Conservation (phyloP, 2,888 invertebrate genomes). For the Tridacna gigas region DNA sequence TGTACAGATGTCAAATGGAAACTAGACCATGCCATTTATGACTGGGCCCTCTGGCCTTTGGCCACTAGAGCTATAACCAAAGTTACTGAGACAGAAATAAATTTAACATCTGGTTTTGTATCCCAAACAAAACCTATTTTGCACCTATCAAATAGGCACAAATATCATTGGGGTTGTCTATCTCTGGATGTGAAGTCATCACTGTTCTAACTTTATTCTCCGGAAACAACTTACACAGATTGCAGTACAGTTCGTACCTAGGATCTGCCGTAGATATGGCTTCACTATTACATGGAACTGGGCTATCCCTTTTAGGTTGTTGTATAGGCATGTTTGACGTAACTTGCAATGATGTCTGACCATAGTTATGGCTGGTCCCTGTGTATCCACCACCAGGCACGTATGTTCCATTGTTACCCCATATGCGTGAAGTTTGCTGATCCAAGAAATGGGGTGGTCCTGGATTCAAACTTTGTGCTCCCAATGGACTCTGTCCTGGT, state of each 20-base stretch:
- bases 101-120: neutral
- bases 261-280: slow-evolving; percentile 86
- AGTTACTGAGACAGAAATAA: neutral
- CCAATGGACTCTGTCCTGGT: neutral
- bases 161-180: slow-evolving; percentile 92
- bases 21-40: neutral
- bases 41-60: neutral
- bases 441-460: slow-evolving; percentile 16
- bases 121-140: slow-evolving; percentile 3
- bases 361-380: neutral
- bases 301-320: slow-evolving; percentile 1
- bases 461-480: neutral
- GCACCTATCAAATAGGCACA: slow-evolving; percentile 70
- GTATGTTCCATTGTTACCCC: neutral
- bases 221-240: slow-evolving; percentile 95
- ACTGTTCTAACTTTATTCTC: slow-evolving; percentile 95
- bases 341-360: neutral
- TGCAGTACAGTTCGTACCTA: slow-evolving; percentile 92
- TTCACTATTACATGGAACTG: slow-evolving; percentile 52
- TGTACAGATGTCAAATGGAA: neutral
- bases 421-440: slow-evolving; percentile 18
- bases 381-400: neutral
- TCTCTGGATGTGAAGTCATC: slow-evolving; percentile 94
- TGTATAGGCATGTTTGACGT: neutral
- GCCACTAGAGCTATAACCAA: neutral